Percentiles rank a stretch among this genome's conserved stretches.
Evolutionary conservation across 2,113 vertebrate genomes (phyloP).

Genomic region (Podiceps cristatus): DNA sequence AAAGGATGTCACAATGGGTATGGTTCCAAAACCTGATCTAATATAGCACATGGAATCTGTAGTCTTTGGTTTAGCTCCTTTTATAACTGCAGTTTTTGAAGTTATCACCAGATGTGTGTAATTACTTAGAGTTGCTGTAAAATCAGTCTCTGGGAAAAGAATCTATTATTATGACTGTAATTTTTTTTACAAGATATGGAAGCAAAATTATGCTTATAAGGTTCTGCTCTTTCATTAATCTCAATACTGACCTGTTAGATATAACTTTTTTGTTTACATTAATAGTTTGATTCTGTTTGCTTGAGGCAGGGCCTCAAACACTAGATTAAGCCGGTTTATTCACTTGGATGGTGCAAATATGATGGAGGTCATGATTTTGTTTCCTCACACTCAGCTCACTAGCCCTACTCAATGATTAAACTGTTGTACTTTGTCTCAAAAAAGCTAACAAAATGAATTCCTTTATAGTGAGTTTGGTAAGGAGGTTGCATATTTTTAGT

Average conservation of each 20-base stretch:
- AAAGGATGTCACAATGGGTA: slow-evolving; percentile 13
- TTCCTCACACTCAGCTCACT: neutral
- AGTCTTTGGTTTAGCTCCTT: slow-evolving; percentile 49
- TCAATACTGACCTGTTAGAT: slow-evolving; percentile 16
- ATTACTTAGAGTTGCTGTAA: slow-evolving; percentile 69
- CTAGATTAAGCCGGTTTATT: neutral
- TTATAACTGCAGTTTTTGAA: slow-evolving; percentile 60
- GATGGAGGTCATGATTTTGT: neutral
- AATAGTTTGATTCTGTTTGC: neutral
- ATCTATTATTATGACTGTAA: slow-evolving; percentile 56
- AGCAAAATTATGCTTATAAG: slow-evolving; percentile 32
- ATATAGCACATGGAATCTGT: neutral
- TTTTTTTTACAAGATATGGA: slow-evolving; percentile 45
- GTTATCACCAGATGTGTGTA: slow-evolving; percentile 64
- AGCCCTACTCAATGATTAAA: neutral
- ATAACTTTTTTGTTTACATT: neutral
- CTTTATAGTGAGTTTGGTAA: neutral
- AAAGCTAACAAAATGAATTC: neutral
- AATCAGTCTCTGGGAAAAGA: slow-evolving; percentile 67
- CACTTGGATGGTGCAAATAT: neutral
- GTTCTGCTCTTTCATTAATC: slow-evolving; percentile 43
- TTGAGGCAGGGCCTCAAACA: neutral
- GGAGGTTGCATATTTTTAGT: neutral
- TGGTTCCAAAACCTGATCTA: slow-evolving; percentile 17
- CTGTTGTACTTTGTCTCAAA: neutral